phyloP scores from a whole-genome alignment of 2,888 invertebrate genomes.

The Andrena camellia region DNA sequence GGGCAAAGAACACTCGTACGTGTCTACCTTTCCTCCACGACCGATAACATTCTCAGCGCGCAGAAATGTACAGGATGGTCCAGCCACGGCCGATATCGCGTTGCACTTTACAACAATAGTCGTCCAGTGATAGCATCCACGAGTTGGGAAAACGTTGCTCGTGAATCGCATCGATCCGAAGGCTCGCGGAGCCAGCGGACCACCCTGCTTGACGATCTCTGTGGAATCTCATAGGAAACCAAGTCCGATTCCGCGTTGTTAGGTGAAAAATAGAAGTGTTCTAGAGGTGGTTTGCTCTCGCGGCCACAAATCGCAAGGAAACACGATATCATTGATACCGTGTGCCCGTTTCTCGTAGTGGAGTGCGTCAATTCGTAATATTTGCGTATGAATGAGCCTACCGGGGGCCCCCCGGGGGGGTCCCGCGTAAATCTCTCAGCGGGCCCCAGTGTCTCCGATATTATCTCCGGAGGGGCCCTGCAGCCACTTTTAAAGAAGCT shows the following conservation, averaged over 20 bases:
- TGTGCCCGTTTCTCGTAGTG: conserved; percentile 46
- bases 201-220: background rate
- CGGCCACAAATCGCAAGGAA: conserved; percentile 63
- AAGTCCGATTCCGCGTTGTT: background rate
- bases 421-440: conserved; percentile 81
- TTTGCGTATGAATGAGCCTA: conserved; percentile 80
- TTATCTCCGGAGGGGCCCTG: conserved; percentile 72
- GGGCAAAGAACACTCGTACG: conserved; percentile 10
- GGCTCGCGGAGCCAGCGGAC: background rate
- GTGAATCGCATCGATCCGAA: background rate
- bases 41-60: background rate
- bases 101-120: conserved; percentile 1
- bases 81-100: background rate
- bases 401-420: conserved; percentile 71
- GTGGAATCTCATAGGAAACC: background rate
- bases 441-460: conserved; percentile 78
- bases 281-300: conserved; percentile 3
- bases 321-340: conserved; percentile 75
- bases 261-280: conserved; percentile 1
- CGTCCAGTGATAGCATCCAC: too few relatives aligned
- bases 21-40: background rate
- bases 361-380: conserved; percentile 76
- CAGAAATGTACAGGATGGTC: background rate
- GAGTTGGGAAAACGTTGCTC: background rate
- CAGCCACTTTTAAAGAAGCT: conserved; percentile 71